phyloP scores from a whole-genome alignment of 1,140 invertebrate species.

The Drosophila melanica region DNA sequence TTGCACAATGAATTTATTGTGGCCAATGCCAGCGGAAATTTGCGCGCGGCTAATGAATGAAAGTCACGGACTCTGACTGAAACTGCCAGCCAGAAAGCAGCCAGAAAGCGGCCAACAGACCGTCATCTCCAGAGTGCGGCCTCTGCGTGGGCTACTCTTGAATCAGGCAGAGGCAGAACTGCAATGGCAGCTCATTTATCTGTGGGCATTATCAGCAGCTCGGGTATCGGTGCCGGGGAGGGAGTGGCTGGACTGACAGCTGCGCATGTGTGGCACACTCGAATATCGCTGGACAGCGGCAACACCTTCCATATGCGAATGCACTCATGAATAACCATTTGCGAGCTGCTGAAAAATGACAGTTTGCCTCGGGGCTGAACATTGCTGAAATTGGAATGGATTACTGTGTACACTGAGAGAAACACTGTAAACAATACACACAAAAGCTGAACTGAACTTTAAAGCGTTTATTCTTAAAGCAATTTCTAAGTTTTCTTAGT shows the following conservation, averaged over 20 bases:
- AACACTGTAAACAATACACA: constrained; percentile 10
- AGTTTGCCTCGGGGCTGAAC: constrained; percentile 22
- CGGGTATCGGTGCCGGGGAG: background rate
- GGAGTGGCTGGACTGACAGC: constrained; percentile 9
- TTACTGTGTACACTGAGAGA: constrained; percentile 4
- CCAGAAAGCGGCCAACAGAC: background rate
- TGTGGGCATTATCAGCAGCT: constrained; percentile 24
- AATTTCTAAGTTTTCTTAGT: constrained; percentile 40
- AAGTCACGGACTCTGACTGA: background rate
- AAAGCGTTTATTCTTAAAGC: constrained; percentile 6
- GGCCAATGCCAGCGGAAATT: constrained; percentile 50
- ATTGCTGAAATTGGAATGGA: constrained; percentile 4
- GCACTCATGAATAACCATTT: constrained; percentile 35
- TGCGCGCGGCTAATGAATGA: constrained; percentile 66
- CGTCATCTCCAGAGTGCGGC: background rate
- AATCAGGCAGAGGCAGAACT: background rate
- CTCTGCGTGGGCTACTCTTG: background rate
- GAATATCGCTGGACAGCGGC: constrained; percentile 32
- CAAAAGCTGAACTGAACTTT: too few relatives aligned
- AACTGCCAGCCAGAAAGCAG: constrained; percentile 1
- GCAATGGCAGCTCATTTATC: constrained; percentile 56
- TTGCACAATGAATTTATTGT: constrained; percentile 66
- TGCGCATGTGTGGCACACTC: constrained; percentile 51
- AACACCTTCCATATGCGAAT: constrained; percentile 21
- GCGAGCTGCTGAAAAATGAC: constrained; percentile 41